phyloP scores from a whole-genome alignment of 2,888 invertebrate species.

The Drosophila gaucha region DNA sequence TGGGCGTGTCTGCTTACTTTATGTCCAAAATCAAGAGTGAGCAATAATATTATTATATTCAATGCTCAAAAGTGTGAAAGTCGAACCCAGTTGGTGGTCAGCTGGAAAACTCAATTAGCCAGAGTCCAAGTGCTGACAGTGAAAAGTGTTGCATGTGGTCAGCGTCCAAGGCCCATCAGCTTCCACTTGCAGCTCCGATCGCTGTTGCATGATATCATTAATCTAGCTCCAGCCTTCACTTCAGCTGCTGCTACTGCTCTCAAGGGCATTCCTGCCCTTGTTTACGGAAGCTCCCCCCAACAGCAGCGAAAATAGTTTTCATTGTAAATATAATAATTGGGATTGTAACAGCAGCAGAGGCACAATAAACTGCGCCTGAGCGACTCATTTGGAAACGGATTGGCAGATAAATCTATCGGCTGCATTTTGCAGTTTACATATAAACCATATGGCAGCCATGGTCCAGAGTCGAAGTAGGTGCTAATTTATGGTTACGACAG shows the following conservation, averaged over 20 bases:
- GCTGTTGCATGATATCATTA: slow-evolving; percentile 17
- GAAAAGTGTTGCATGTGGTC: slow-evolving; percentile 23
- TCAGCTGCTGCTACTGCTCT: slow-evolving; percentile 2
- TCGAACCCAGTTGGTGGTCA: slow-evolving; percentile 29
- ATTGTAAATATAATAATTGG: slow-evolving; percentile 57
- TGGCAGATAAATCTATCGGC: slow-evolving; percentile 65
- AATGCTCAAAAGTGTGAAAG: not conserved
- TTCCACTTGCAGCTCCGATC: slow-evolving; percentile 29
- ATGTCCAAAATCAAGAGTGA: not conserved
- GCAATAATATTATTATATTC: not conserved
- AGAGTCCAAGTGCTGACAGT: slow-evolving; percentile 11
- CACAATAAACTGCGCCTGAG: slow-evolving; percentile 36
- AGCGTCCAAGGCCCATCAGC: slow-evolving; percentile 20
- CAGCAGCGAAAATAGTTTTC: slow-evolving; percentile 41
- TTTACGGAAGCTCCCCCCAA: slow-evolving; percentile 66
- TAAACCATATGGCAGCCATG: slow-evolving; percentile 64
- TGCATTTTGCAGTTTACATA: slow-evolving; percentile 60
- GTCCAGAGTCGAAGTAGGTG: slow-evolving; percentile 60
- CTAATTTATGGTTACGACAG: slow-evolving; percentile 71
- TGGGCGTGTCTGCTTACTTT: slow-evolving; percentile 9
- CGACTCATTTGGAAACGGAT: slow-evolving; percentile 65
- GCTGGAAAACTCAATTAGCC: slow-evolving; percentile 14
- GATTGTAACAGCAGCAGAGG: slow-evolving; percentile 23
- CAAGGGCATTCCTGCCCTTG: slow-evolving; percentile 54
- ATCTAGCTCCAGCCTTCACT: slow-evolving; percentile 22